A percentile compares a stretch with the other conserved stretches of the same genome.
Evolutionary conservation across 2,888 invertebrate genomes (phyloP).

Genomic region (Pandemis corylana): DNA sequence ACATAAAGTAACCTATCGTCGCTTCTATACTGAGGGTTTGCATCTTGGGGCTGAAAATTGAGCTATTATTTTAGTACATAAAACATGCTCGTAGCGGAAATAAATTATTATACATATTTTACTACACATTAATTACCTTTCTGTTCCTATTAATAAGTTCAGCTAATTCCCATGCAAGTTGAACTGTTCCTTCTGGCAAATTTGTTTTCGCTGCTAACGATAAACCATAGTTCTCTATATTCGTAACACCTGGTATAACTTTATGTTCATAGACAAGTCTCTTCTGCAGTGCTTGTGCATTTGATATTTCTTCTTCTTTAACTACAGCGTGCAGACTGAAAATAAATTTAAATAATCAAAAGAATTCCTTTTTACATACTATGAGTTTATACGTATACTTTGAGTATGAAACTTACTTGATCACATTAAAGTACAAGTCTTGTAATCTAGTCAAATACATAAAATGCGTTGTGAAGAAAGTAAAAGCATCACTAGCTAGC

Average conservation of each 20-base stretch:
- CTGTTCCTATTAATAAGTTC: constrained; percentile 64
- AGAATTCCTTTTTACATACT: background rate
- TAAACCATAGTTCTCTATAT: constrained; percentile 87
- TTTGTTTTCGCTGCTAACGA: constrained; percentile 86
- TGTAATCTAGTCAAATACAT: constrained; percentile 86
- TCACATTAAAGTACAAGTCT: constrained; percentile 88
- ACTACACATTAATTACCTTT: constrained; percentile 60
- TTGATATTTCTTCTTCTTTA: constrained; percentile 60
- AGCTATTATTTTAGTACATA: background rate
- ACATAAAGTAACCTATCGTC: constrained; percentile 66
- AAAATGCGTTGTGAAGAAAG: constrained; percentile 90
- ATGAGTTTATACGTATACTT: background rate
- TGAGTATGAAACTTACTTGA: constrained; percentile 84
- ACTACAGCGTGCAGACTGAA: constrained; percentile 73
- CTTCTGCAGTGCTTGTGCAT: constrained; percentile 56
- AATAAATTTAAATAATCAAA: constrained; percentile 31
- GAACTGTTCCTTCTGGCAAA: constrained; percentile 84
- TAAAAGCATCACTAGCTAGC: constrained; percentile 85
- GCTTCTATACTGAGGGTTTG: constrained; percentile 53
- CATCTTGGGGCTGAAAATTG: constrained; percentile 61
- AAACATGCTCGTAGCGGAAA: background rate
- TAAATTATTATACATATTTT: background rate
- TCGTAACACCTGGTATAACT: constrained; percentile 85
- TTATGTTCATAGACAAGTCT: constrained; percentile 87
- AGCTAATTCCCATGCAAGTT: constrained; percentile 80